A percentile compares a stretch with the other conserved stretches of the same genome.
phyloP scores from a whole-genome alignment of 2,797 vertebrate genomes.

The Thaleichthys pacificus region DNA sequence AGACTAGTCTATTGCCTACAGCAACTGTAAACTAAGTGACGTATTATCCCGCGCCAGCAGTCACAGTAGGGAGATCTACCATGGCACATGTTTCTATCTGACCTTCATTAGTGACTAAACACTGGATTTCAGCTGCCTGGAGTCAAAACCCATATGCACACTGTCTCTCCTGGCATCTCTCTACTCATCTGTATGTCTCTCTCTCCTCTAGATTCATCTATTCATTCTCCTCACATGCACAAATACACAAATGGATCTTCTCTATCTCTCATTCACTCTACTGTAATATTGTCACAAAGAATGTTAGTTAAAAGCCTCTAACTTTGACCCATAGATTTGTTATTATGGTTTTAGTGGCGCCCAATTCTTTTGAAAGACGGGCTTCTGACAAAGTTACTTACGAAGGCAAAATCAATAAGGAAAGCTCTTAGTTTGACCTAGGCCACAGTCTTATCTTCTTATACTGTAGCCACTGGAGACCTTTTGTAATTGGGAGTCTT shows the following conservation, averaged over 20 bases:
- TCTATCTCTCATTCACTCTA: neutral
- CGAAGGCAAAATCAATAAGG: too few species aligned
- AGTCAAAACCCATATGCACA: constrained; percentile 13
- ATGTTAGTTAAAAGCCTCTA: neutral
- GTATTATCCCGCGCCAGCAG: constrained; percentile 27
- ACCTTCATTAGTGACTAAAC: constrained; percentile 57
- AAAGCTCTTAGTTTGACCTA: neutral
- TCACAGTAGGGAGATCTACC: constrained; percentile 34
- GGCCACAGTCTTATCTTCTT: constrained; percentile 11
- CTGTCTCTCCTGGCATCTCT: neutral
- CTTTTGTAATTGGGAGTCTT: constrained; percentile 34
- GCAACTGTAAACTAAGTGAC: constrained; percentile 18
- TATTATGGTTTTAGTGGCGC: neutral
- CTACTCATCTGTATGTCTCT: neutral
- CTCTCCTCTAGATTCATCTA: neutral
- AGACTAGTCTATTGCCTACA: constrained; percentile 16
- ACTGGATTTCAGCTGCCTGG: constrained; percentile 25
- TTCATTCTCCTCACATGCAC: neutral
- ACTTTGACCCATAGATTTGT: neutral
- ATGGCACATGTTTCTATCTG: constrained; percentile 46
- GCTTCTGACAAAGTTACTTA: neutral
- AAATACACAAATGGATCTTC: neutral
- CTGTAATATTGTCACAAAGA: neutral
- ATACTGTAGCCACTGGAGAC: constrained; percentile 28
- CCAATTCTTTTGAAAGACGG: neutral